Evolutionary conservation across 2,797 vertebrate species (phyloP).

Genomic region (Phrynocephalus vlangalii): DNA sequence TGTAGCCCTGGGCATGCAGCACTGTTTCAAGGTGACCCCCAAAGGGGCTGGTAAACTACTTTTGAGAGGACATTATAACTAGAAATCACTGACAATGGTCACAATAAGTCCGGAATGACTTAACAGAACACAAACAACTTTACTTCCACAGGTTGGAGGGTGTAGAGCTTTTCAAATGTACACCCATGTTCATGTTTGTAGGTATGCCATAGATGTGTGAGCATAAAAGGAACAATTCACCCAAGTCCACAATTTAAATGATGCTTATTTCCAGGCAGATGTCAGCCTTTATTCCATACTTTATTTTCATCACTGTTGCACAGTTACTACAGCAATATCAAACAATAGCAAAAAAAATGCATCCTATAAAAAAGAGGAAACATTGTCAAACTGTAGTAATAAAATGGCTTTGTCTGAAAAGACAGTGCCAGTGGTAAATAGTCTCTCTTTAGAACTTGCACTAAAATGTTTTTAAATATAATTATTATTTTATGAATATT

Average conservation of each 20-base stretch:
- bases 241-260: neutral
- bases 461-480: neutral
- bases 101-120: no score
- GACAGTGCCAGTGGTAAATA: neutral
- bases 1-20: no score
- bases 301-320: neutral
- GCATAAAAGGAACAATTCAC: no score
- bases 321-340: neutral
- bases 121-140: no score
- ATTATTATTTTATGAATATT: neutral
- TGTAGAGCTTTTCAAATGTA: no score
- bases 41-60: no score
- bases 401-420: neutral
- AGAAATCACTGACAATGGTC: no score
- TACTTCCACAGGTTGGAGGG: no score
- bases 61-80: no score
- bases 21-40: no score
- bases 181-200: no score
- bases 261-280: neutral
- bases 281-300: neutral
- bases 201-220: no score
- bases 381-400: neutral
- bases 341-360: neutral
- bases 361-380: neutral
- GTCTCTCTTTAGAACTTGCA: neutral